Evolutionary conservation across 2,797 vertebrate genomes (phyloP).

Genomic region (Sebastes iracundus): DNA sequence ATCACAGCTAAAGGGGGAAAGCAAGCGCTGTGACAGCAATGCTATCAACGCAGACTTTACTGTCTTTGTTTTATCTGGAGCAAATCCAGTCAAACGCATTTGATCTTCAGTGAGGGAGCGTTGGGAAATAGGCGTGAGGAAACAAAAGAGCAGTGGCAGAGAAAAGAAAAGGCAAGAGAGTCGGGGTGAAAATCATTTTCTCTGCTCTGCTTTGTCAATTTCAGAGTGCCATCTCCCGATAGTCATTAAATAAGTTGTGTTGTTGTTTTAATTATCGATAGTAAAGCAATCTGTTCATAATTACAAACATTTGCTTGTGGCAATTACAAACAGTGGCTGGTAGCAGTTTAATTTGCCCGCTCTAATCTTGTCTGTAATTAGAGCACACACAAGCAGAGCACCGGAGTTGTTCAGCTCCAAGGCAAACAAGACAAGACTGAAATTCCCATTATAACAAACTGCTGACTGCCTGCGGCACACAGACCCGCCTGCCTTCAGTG

Average conservation of each 20-base stretch:
- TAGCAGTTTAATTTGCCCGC: slow-evolving; percentile 88
- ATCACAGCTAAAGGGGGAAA: slow-evolving; percentile 53
- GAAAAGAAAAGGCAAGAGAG: slow-evolving; percentile 25
- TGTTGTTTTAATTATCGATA: slow-evolving; percentile 90
- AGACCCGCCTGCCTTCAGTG: slow-evolving; percentile 55
- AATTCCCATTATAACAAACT: slow-evolving; percentile 82
- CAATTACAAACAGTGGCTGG: slow-evolving; percentile 89
- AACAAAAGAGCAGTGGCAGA: slow-evolving; percentile 48
- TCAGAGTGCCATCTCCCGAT: slow-evolving; percentile 80
- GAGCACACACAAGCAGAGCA: slow-evolving; percentile 86
- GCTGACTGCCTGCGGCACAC: slow-evolving; percentile 72
- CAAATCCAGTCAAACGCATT: slow-evolving; percentile 57
- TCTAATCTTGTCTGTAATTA: slow-evolving; percentile 91
- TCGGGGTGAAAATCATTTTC: slow-evolving; percentile 67
- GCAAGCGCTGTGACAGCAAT: slow-evolving; percentile 45
- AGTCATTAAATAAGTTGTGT: slow-evolving; percentile 88
- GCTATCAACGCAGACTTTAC: slow-evolving; percentile 54
- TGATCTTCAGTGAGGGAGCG: slow-evolving; percentile 52
- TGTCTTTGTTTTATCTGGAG: slow-evolving; percentile 67
- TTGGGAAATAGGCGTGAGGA: slow-evolving; percentile 31
- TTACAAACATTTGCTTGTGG: slow-evolving; percentile 91
- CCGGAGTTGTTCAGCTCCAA: slow-evolving; percentile 82
- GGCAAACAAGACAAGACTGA: slow-evolving; percentile 83
- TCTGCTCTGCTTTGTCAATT: slow-evolving; percentile 78
- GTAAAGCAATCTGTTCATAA: slow-evolving; percentile 91